A percentile compares a stretch with the other conserved stretches of the same genome.
These are phyloP conservation scores for Acanthopleura granulata DNA, from an alignment of 2,888 invertebrate genomes.

Conservation along the genomic window DNA sequence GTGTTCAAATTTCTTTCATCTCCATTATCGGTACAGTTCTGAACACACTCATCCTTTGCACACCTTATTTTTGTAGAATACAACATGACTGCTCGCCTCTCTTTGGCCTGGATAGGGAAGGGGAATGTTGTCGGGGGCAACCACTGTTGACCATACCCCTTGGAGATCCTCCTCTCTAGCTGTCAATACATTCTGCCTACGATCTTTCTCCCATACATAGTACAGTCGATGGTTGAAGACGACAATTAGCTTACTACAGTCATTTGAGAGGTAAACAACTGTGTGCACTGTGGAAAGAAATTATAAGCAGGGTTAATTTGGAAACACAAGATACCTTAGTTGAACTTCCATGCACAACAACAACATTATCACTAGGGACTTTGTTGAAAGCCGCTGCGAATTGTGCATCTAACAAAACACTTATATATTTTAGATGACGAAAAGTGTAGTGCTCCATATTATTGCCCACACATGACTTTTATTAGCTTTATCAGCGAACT, in stretches of 20 bases:
- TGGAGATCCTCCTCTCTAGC: conserved; percentile 42
- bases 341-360: too few relatives aligned
- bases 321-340: too few relatives aligned
- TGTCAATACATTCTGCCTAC: conserved; percentile 39
- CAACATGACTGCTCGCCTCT: conserved; percentile 46
- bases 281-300: conserved; percentile 34
- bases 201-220: conserved; percentile 57
- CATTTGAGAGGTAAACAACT: conserved; percentile 37
- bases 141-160: conserved; percentile 56
- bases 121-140: conserved; percentile 44
- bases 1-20: too few relatives aligned
- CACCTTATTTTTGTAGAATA: conserved; percentile 42
- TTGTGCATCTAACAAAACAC: too few relatives aligned
- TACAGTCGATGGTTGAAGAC: conserved; percentile 43
- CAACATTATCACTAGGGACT: too few relatives aligned
- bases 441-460: too few relatives aligned
- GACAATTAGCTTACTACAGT: conserved; percentile 53
- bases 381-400: too few relatives aligned
- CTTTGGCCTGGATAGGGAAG: conserved; percentile 43
- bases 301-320: too few relatives aligned
- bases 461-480: too few relatives aligned
- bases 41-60: neutral
- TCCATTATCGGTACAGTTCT: too few relatives aligned
- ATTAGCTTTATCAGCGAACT: too few relatives aligned
- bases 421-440: too few relatives aligned